phyloP scores from a whole-genome alignment of 2,888 invertebrate genomes.

The Limulus polyphemus region DNA sequence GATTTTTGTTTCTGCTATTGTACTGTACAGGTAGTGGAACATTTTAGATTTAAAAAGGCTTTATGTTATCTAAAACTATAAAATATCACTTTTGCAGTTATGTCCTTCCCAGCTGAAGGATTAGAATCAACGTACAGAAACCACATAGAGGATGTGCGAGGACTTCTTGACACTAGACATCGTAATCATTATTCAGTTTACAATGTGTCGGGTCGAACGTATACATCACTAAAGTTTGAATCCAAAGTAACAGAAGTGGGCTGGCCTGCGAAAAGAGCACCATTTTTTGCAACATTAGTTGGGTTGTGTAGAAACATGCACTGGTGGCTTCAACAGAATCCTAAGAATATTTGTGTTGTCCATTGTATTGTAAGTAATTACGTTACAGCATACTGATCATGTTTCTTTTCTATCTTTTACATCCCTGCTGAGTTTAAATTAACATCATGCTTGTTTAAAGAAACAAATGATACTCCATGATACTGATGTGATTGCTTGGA shows the following conservation, averaged over 20 bases:
- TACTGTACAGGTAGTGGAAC: no score
- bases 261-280: slow-evolving; percentile 47
- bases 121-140: slow-evolving; percentile 86
- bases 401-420: neutral
- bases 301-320: slow-evolving; percentile 77
- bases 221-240: slow-evolving; percentile 41
- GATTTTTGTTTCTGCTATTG: no score
- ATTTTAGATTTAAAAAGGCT: neutral
- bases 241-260: slow-evolving; percentile 43
- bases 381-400: neutral
- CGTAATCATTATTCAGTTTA: slow-evolving; percentile 65
- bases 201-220: slow-evolving; percentile 57
- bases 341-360: slow-evolving; percentile 66
- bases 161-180: slow-evolving; percentile 55
- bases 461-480: no score
- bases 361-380: slow-evolving; percentile 57
- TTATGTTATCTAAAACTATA: neutral
- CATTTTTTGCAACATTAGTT: slow-evolving; percentile 64
- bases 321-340: slow-evolving; percentile 66
- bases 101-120: slow-evolving; percentile 91
- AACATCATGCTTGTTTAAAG: no score
- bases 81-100: slow-evolving; percentile 43
- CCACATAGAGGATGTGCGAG: slow-evolving; percentile 79
- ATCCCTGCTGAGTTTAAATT: neutral
- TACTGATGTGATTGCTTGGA: no score